Base-by-base conservation (phyloP, 2,113 vertebrate species). In the Micronycteris hirsuta region DNA sequence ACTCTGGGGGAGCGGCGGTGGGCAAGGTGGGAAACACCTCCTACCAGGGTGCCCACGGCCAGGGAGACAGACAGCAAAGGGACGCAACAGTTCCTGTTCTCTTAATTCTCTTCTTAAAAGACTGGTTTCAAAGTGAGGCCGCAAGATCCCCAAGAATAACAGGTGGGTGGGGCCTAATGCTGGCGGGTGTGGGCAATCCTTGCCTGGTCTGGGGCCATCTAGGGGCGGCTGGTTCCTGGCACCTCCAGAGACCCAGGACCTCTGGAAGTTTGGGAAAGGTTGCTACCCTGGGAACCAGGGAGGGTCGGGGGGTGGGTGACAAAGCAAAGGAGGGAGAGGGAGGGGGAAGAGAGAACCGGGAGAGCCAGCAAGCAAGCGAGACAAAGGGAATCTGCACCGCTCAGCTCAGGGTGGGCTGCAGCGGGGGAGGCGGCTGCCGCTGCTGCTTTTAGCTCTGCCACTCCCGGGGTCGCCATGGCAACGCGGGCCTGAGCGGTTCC, bases 401-500 rank as follows among this genome's bases (percentile, higher is more conserved):
- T 20, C 24, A 33, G 76, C 58, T 20, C 24, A 33, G 91, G 97
- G 96, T 83, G 93, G 95, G 96, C 89, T 77, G 96, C n/a, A 15
- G 86, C 33, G 41, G 80, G 77, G 91, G 89, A 81, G 88, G 94
- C 80, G 74, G 86, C 45, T 61, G 78, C 28, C 36, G 65, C 67
- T 26, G 84, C 96, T 2, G 97, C 97, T 98, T 86, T 68, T 86
- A 96, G 97, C 73, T 28, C 95, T 10, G 26, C 38, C 13, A 93
- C 97, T 96, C 96, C 80, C 14, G 22, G n/a, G 3, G 97, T 99
- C 97, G 90, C 99, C 97, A 99, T 99, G 97, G 99, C 97, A 99
- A 99, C 99, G 94, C 58, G 96, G 93, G 92, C 86, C 96, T 97
- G 93, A 98, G 98, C 98, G 97, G 98, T 98, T 98, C 98, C 98